Conservation (phyloP, 2,113 vertebrate species). For the Corythornis vintsioides region DNA sequence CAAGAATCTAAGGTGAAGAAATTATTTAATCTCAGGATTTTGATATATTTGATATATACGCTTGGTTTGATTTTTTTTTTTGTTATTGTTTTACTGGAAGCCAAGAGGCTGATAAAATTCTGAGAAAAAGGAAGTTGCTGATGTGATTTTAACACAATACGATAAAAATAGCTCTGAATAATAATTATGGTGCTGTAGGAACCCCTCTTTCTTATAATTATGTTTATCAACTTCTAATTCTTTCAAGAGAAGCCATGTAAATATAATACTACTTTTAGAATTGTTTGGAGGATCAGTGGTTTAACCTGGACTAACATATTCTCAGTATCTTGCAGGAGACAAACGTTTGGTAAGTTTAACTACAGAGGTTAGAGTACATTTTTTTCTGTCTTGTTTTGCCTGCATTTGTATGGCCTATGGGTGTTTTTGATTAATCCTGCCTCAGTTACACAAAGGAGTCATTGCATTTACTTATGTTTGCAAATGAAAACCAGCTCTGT, state of each 20-base stretch:
- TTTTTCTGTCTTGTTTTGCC: background rate
- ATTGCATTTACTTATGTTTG: background rate
- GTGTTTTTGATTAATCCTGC: background rate
- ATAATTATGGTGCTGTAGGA: background rate
- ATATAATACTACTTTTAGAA: background rate
- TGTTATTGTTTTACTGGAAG: background rate
- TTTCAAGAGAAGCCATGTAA: background rate
- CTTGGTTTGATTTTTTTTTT: background rate
- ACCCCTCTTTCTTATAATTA: background rate
- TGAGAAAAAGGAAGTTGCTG: background rate
- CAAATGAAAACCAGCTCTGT: rapidly evolving
- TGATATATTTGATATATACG: background rate
- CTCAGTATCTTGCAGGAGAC: background rate
- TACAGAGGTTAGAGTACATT: background rate
- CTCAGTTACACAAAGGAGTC: background rate
- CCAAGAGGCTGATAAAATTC: background rate
- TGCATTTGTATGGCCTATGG: background rate
- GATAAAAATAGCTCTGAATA: background rate
- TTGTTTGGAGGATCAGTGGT: background rate
- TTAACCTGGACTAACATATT: background rate
- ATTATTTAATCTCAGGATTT: background rate
- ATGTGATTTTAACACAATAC: background rate
- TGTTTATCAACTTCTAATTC: background rate
- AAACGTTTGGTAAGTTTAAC: background rate
- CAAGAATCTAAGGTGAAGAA: background rate